Evolutionary conservation across 2,797 vertebrate species (phyloP), one percentile per base, ranked within the genome.

Genomic region (Syndactyla subalaris): DNA sequence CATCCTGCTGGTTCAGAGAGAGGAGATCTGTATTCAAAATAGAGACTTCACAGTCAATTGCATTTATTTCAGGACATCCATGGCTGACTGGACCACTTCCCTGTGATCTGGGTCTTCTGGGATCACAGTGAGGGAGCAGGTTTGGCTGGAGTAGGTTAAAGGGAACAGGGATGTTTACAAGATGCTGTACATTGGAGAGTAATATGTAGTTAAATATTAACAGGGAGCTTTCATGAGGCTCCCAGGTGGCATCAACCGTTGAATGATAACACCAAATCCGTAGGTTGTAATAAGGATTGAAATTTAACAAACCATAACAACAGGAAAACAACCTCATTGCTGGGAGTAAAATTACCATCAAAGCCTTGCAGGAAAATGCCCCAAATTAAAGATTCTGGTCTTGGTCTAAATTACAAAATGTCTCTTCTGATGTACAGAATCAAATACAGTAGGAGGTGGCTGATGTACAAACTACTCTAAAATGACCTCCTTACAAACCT

Each of bases 141-240:
- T 82, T 57, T 45, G 61, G 19, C 9, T 7, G 61, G 86, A 54
- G 59, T 4, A 79, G 63, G 77, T 83, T 91, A 39, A 77, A 85
- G 87, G 6, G 36, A 87, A 72, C 54, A n/a, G 77, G 92, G 90
- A 88, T 94, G 85, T 94, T 97, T 94, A 66, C 63, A 48, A 90
- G 96, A 92, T 79, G 77, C 93, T 86, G 51, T 72, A 65, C 58
- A 21, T 72, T 43, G 3, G 57, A 34, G 78, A 88, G 85, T 58
- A 92, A 92, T 89, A 91, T 55, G 52, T 17, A 71, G 96, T 96
- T 95, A 96, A 96, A 93, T 67, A 96, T 97, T 97, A 96, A 94
- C 91, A 0, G 16, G 74, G 41, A 49, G 83, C 48, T 92, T 91
- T 95, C 61, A 7, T 61, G 91, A 88, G 86, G 72, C 43, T 88